Percentiles rank a stretch among this genome's conserved stretches.
Conservation (phyloP, 2,888 invertebrate genomes). For the Cecidostiba fungosa region DNA sequence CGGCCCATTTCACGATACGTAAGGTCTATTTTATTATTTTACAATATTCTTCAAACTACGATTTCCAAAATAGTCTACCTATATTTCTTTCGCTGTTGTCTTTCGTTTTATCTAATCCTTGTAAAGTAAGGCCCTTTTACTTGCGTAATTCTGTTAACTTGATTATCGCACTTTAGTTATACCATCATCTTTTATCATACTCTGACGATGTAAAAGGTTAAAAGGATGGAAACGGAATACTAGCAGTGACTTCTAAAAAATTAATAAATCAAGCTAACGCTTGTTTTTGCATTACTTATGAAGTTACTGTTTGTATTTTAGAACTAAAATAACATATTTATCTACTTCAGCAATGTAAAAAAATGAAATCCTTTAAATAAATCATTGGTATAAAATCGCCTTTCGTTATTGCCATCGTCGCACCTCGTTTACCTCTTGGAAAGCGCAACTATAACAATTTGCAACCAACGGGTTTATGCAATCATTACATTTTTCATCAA, state of each 20-base stretch:
- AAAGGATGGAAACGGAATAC: background rate
- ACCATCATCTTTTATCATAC: background rate
- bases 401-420: background rate
- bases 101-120: conserved; percentile 65
- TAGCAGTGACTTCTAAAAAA: background rate
- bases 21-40: conserved; percentile 20
- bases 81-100: conserved; percentile 65
- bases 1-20: background rate
- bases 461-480: background rate
- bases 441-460: background rate
- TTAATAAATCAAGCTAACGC: background rate
- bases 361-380: background rate
- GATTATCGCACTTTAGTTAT: conserved; percentile 1
- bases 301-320: background rate
- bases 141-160: conserved; percentile 4
- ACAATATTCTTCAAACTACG: conserved; percentile 56
- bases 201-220: background rate
- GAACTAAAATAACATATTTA: background rate
- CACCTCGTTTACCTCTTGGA: background rate
- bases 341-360: background rate
- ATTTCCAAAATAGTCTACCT: conserved; percentile 62
- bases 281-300: background rate
- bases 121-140: conserved; percentile 66
- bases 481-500: background rate
- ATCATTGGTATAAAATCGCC: background rate